These are phyloP conservation scores for Turritopsis dohrnii DNA, from an alignment of 30 jellyfish, hydroid and myxozoan genomes.

Conservation along the genomic window DNA sequence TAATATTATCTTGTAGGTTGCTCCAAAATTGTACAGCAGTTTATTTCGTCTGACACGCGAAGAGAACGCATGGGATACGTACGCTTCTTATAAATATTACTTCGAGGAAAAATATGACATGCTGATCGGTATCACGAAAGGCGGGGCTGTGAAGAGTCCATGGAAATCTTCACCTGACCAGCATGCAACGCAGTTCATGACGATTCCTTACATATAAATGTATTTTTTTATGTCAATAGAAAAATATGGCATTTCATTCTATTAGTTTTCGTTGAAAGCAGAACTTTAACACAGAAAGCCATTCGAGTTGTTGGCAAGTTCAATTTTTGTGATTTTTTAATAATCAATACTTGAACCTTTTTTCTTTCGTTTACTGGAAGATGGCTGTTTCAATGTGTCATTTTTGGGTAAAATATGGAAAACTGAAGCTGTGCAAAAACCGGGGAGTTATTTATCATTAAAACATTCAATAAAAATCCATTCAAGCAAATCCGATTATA, in stretches of 20 bases:
- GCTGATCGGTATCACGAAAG: slow-evolving; percentile 67
- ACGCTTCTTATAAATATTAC: slow-evolving; percentile 72
- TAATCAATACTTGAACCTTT: not conserved
- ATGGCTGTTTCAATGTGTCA: no score
- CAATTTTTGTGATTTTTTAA: not conserved
- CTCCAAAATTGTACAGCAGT: slow-evolving; percentile 61
- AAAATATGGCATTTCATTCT: no score
- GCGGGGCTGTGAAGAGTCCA: slow-evolving; percentile 69
- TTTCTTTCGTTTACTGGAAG: not conserved
- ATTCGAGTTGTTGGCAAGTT: not conserved
- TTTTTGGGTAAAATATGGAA: no score
- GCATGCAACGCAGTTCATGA: slow-evolving; percentile 77
- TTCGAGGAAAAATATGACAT: slow-evolving; percentile 71
- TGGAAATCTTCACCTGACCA: slow-evolving; percentile 95
- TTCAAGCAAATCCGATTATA: not conserved
- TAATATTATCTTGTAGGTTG: slow-evolving; percentile 17
- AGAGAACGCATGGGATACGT: slow-evolving; percentile 76
- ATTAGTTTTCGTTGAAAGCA: no score
- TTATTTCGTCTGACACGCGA: slow-evolving; percentile 83
- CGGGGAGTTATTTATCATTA: no score
- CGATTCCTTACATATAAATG: slow-evolving; percentile 19
- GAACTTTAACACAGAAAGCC: not conserved
- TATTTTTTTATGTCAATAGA: not conserved
- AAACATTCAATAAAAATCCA: not conserved
- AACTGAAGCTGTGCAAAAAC: no score